Percentiles rank a stretch among this genome's conserved stretches.
Evolutionary conservation across 2,113 vertebrate species (phyloP).

Genomic region (Anolis carolinensis): DNA sequence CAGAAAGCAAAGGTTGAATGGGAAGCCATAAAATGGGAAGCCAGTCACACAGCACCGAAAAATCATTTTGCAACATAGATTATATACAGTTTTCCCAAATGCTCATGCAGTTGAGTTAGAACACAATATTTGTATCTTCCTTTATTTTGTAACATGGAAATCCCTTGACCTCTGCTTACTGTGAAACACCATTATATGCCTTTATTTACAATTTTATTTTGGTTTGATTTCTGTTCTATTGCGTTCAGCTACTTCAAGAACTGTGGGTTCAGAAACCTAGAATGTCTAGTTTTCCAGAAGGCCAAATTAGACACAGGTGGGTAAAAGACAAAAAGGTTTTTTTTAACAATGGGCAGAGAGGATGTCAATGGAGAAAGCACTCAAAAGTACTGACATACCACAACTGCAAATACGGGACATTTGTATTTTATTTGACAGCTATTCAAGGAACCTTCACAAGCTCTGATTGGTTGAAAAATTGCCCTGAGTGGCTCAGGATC

Average conservation of each 20-base stretch:
- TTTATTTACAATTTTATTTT: background rate
- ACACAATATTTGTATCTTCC: background rate
- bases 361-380: too few relatives aligned
- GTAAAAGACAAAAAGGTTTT: too few relatives aligned
- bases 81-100: constrained; percentile 10
- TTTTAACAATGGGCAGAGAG: too few relatives aligned
- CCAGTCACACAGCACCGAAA: constrained; percentile 62
- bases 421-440: too few relatives aligned
- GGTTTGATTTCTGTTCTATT: background rate
- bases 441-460: too few relatives aligned
- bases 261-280: too few relatives aligned
- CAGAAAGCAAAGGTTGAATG: constrained; percentile 58
- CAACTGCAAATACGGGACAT: too few relatives aligned
- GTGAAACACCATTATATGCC: background rate
- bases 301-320: too few relatives aligned
- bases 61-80: background rate
- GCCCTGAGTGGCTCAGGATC: too few relatives aligned
- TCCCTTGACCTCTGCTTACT: constrained; percentile 16
- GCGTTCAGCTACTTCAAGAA: background rate
- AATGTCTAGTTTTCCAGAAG: too few relatives aligned
- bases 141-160: background rate
- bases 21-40: constrained; percentile 70
- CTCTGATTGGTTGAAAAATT: too few relatives aligned
- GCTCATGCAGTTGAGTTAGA: background rate
- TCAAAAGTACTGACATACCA: too few relatives aligned